Conservation (phyloP, 2,113 vertebrate species). For the Scopus umbretta region DNA sequence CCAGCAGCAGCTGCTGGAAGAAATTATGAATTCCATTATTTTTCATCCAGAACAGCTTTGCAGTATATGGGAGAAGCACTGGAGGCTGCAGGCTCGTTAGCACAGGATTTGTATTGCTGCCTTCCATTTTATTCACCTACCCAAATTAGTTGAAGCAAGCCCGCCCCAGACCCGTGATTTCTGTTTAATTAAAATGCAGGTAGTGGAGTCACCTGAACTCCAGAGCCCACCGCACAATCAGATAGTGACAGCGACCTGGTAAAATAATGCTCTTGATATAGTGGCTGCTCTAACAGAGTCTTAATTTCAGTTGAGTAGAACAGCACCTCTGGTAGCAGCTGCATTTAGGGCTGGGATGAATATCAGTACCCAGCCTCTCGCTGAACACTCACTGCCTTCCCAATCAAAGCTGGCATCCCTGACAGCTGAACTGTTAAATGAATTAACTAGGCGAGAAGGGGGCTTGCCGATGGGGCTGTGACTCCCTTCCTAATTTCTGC, state of each 20-base stretch:
- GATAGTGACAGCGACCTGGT: neutral
- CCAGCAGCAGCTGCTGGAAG: conserved; percentile 44
- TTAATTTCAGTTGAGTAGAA: conserved; percentile 21
- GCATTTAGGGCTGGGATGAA: conserved; percentile 30
- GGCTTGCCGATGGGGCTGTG: neutral
- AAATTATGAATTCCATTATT: conserved; percentile 47
- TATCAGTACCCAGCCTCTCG: neutral
- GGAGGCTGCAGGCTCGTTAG: conserved; percentile 19
- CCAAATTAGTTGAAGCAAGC: conserved; percentile 10
- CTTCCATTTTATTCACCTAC: conserved; percentile 40
- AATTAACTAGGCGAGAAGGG: conserved; percentile 51
- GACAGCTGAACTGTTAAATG: conserved; percentile 52
- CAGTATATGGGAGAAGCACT: neutral
- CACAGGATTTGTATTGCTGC: conserved; percentile 15
- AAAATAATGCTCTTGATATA: conserved; percentile 37
- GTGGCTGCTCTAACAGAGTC: conserved; percentile 36
- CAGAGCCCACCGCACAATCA: conserved; percentile 31
- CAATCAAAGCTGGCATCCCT: conserved; percentile 22
- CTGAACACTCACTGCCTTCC: conserved; percentile 28
- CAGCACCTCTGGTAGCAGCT: conserved; percentile 58
- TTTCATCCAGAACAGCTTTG: conserved; percentile 47
- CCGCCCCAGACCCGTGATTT: conserved; percentile 19
- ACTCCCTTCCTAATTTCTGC: conserved; percentile 38
- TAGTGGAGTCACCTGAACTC: neutral
- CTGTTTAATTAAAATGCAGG: conserved; percentile 40